Percentiles rank a stretch among this genome's conserved stretches.
Conservation (phyloP, 1,140 invertebrate species). For the Caenorhabditis briggsae region DNA sequence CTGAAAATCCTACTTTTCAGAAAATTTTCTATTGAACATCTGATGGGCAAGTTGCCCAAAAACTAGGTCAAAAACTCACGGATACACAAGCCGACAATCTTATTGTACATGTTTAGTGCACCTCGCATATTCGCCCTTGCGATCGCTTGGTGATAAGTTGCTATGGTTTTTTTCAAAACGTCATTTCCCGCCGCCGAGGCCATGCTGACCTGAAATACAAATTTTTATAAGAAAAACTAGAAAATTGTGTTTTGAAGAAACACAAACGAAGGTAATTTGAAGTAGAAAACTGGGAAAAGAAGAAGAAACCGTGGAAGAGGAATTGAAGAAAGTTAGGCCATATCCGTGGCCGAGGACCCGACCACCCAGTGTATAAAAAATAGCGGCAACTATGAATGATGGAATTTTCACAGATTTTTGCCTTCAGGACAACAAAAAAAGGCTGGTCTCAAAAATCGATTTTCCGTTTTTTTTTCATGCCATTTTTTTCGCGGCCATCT, state of each 20-base stretch:
- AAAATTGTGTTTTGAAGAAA: background rate
- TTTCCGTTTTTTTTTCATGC: too few species aligned
- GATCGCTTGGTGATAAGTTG: background rate
- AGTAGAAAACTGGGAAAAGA: background rate
- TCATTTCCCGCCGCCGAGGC: background rate
- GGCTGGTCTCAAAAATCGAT: too few species aligned
- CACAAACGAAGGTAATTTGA: too few species aligned
- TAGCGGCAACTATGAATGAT: too few species aligned
- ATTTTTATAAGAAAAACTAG: background rate
- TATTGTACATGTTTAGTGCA: background rate
- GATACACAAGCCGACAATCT: too few species aligned
- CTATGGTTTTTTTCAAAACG: background rate
- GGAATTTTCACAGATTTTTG: too few species aligned
- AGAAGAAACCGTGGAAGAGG: background rate
- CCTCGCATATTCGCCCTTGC: background rate
- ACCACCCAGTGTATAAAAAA: background rate
- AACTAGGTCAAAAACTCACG: too few species aligned
- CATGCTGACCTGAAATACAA: background rate
- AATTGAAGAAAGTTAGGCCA: constrained; percentile 5
- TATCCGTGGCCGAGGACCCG: background rate
- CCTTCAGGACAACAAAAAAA: too few species aligned
- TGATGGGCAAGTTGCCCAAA: too few species aligned
- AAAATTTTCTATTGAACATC: too few species aligned
- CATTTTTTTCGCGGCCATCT: background rate
- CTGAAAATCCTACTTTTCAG: background rate